A percentile compares a stretch with the other conserved stretches of the same genome.
Conservation (phyloP, 2,797 vertebrate genomes). For the Amazona ochrocephala region DNA sequence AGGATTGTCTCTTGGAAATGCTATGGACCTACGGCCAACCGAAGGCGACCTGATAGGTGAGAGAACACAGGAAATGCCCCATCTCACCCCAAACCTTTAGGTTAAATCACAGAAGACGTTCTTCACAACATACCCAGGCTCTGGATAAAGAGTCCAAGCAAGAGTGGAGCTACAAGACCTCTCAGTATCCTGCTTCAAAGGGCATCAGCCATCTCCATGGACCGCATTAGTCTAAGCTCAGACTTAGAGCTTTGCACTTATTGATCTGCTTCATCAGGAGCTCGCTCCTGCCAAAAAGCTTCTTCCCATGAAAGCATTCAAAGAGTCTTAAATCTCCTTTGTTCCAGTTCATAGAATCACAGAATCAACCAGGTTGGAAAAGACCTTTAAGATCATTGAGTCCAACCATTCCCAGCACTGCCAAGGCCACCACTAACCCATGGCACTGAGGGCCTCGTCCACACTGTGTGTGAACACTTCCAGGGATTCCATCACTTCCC, state of each 20-base stretch:
- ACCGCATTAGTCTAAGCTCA: neutral
- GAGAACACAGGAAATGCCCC: rapidly evolving
- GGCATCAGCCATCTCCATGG: rapidly evolving
- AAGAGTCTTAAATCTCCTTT: neutral
- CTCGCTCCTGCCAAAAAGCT: neutral
- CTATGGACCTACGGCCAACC: rapidly evolving
- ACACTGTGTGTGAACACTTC: neutral
- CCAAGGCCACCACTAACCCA: neutral
- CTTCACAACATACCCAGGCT: neutral
- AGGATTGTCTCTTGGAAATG: neutral
- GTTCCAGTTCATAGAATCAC: neutral
- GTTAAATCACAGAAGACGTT: neutral
- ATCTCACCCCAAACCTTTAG: neutral
- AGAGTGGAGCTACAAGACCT: neutral
- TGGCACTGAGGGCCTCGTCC: neutral
- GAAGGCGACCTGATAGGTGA: neutral
- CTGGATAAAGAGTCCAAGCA: neutral
- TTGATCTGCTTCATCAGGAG: neutral
- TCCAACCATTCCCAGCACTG: neutral
- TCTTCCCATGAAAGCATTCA: neutral
- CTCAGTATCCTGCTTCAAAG: neutral
- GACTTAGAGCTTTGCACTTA: neutral
- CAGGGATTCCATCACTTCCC: neutral
- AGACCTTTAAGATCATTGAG: neutral
- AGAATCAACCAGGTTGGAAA: neutral